Evolutionary conservation across 2,113 vertebrate species (phyloP), one percentile per base, ranked within the genome.

Genomic region (Peromyscus polionotus): DNA sequence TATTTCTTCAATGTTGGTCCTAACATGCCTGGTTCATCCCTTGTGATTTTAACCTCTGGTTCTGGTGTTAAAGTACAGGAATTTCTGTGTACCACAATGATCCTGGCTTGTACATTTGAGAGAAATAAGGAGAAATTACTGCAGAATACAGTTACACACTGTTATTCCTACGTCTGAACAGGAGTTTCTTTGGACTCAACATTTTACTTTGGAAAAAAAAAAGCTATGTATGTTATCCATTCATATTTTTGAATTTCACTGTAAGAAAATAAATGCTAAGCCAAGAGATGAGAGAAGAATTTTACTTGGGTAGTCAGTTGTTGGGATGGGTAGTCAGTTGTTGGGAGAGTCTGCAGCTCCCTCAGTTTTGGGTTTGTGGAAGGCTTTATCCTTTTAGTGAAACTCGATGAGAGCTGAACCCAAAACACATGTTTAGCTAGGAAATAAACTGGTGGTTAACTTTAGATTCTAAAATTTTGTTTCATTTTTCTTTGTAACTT

Each of bases 31-130:
- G 33, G 16, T 73, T 97, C 75, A 95, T 96, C 33, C 72, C 73
- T 89, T 87, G 61, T 94, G 91, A 93, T 93, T 95, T 97, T 92
- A 97, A 92, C 54, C 77, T 97, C 95, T 96, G 61, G 45, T 96
- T 81, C 91, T 96, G 68, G 77, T 96, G 72, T 85, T 97, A 96
- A 97, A 96, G 95, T 95, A 95, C 88, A 93, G 77, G 93, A 89
- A 94, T 96, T 97, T 96, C 63, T 88, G 79, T 95, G 70, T 94
- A 76, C 87, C 65, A 67, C 65, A 67, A 42, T 63, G 33, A 61
- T 94, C 76, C 45, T 91, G 91, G 70, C 51, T 97, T 54, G 68
- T 95, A 72, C 87, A 75, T 96, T 95, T 92, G 94, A 93, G 72
- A 95, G 51, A 24, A 90, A 79, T 93, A 93, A 94, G 75, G 83